Evolutionary conservation across 30 jellyfish, hydroid and myxozoan genomes (phyloP).

Genomic region (Chrysaora quinquecirrha): DNA sequence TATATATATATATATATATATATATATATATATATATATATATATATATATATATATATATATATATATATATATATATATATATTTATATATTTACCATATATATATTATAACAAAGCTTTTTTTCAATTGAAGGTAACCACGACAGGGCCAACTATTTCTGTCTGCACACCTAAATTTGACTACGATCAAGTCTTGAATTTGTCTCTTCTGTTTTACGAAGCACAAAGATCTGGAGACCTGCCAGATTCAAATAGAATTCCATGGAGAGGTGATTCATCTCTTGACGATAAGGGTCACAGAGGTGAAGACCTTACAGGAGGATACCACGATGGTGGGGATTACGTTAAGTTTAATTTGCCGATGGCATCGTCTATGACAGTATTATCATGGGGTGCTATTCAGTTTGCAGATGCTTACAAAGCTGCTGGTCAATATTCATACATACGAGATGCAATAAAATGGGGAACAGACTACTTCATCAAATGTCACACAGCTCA

Average conservation of each 20-base stretch:
- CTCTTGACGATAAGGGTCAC: neutral
- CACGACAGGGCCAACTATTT: too few relatives aligned
- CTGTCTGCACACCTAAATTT: neutral
- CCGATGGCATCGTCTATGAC: constrained; percentile 70
- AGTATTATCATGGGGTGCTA: constrained; percentile 70
- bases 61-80: too few relatives aligned
- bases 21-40: too few relatives aligned
- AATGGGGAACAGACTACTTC: constrained; percentile 78
- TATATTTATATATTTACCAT: too few relatives aligned
- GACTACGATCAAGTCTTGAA: neutral
- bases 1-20: too few relatives aligned
- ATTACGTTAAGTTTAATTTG: constrained; percentile 54
- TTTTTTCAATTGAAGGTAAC: too few relatives aligned
- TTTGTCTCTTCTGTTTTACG: neutral
- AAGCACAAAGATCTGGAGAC: neutral
- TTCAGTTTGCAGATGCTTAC: constrained; percentile 61
- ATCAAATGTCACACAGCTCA: constrained; percentile 72
- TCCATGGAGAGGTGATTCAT: neutral
- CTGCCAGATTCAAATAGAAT: too few relatives aligned
- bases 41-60: too few relatives aligned
- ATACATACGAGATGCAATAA: constrained; percentile 57
- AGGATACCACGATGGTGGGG: too few relatives aligned
- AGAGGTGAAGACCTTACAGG: too few relatives aligned
- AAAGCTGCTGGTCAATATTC: too few relatives aligned
- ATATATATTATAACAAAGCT: too few relatives aligned